Conservation (phyloP, 2,888 invertebrate genomes). For the Meteorus colon region DNA sequence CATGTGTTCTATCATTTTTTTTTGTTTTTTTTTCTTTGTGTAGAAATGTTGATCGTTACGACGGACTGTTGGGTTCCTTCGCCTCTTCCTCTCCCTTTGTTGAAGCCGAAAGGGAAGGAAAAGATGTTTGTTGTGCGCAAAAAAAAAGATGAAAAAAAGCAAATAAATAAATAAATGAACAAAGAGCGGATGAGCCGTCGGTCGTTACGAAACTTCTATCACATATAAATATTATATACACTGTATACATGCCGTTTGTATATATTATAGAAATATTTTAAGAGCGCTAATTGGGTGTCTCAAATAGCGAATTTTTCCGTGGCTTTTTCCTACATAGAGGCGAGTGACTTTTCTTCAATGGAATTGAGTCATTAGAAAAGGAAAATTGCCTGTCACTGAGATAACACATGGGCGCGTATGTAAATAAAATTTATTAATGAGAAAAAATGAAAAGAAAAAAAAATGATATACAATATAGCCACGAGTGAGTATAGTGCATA, state of each 20-base stretch:
- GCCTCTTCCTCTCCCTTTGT: constrained; percentile 29
- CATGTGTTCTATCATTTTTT: background rate
- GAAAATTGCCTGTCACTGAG: constrained; percentile 26
- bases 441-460: constrained; percentile 27
- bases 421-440: constrained; percentile 48
- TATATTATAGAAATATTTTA: constrained; percentile 62
- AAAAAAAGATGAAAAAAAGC: constrained; percentile 27
- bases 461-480: constrained; percentile 25
- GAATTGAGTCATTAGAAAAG: background rate
- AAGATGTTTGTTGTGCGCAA: constrained; percentile 12
- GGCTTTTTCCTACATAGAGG: constrained; percentile 26
- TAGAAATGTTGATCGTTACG: constrained; percentile 13
- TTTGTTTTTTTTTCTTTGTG: background rate
- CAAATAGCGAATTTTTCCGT: constrained; percentile 45
- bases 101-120: constrained; percentile 43
- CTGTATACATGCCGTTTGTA: constrained; percentile 61
- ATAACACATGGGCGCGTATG: constrained; percentile 38
- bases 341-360: constrained; percentile 21
- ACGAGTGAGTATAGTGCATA: constrained; percentile 21
- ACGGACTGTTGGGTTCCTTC: background rate
- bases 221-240: constrained; percentile 48
- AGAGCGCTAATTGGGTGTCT: constrained; percentile 51
- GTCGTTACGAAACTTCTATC: constrained; percentile 53
- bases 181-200: constrained; percentile 47
- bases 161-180: constrained; percentile 3